Percentiles rank a stretch among this genome's conserved stretches.
These are phyloP conservation scores for Alloplasta piceator DNA, from an alignment of 2,888 invertebrate genomes.

Conservation along the genomic window DNA sequence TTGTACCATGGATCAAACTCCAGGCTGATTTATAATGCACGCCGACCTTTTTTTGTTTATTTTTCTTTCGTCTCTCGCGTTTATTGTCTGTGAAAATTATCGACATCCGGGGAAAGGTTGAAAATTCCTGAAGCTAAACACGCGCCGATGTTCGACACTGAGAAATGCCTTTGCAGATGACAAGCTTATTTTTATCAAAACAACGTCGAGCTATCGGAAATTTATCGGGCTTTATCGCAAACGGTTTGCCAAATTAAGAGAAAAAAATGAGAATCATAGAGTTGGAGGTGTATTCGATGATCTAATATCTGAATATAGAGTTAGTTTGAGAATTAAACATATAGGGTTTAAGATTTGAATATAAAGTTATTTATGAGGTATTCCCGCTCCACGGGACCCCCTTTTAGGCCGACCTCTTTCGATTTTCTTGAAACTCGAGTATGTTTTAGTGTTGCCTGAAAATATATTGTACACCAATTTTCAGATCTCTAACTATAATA, in stretches of 20 bases:
- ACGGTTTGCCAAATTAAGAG: constrained; percentile 9
- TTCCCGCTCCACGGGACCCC: too few relatives aligned
- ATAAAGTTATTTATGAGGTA: not conserved
- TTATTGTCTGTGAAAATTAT: constrained; percentile 37
- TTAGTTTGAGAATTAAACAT: too few relatives aligned
- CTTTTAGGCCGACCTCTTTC: too few relatives aligned
- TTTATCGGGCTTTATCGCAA: not conserved
- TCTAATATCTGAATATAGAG: not conserved
- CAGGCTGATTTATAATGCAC: not conserved
- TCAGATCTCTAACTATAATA: too few relatives aligned
- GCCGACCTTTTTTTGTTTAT: not conserved
- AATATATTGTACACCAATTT: too few relatives aligned
- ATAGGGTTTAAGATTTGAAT: too few relatives aligned
- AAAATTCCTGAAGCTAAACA: constrained; percentile 27
- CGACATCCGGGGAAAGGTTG: constrained; percentile 55
- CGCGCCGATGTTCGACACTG: not conserved
- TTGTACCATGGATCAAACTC: not conserved
- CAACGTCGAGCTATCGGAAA: constrained; percentile 44
- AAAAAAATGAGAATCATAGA: not conserved
- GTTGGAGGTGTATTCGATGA: not conserved
- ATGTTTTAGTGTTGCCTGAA: too few relatives aligned
- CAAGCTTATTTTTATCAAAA: constrained; percentile 6
- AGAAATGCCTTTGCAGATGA: constrained; percentile 1
- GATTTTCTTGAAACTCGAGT: too few relatives aligned
- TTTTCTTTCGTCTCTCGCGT: not conserved